phyloP scores from a whole-genome alignment of 2,888 invertebrate genomes.

The Antheraea assamensis region DNA sequence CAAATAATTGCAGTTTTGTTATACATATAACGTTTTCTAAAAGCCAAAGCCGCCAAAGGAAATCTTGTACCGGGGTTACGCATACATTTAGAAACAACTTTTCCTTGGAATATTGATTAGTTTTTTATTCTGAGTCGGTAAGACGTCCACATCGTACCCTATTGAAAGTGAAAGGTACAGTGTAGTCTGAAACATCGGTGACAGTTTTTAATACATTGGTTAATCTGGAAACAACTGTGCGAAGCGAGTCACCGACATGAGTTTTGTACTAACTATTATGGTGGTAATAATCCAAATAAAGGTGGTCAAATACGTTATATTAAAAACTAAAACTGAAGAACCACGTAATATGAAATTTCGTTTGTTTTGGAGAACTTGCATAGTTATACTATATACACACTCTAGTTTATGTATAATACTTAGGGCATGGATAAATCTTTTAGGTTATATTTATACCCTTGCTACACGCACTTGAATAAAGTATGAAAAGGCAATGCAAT shows the following conservation, averaged over 20 bases:
- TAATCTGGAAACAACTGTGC: background rate
- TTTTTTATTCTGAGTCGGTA: background rate
- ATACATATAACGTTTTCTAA: constrained; percentile 5
- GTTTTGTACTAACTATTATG: too few species aligned
- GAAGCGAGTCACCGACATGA: too few species aligned
- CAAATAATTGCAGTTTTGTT: background rate
- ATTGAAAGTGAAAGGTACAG: background rate
- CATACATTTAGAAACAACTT: background rate
- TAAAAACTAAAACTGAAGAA: too few species aligned
- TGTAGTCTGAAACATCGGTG: background rate
- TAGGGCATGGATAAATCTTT: too few species aligned
- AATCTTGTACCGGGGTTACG: constrained; percentile 9
- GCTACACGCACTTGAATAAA: too few species aligned
- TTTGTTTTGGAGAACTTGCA: too few species aligned
- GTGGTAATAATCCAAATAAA: too few species aligned
- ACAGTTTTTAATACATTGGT: background rate
- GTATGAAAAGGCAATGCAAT: background rate
- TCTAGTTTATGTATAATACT: too few species aligned
- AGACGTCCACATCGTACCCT: background rate
- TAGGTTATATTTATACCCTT: too few species aligned
- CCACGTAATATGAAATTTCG: too few species aligned
- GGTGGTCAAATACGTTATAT: too few species aligned
- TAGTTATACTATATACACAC: too few species aligned
- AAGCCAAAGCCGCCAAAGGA: constrained; percentile 1
- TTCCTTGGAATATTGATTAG: background rate